Base-by-base conservation (phyloP, 2,888 invertebrate species). In the Ferrisia virgata region DNA sequence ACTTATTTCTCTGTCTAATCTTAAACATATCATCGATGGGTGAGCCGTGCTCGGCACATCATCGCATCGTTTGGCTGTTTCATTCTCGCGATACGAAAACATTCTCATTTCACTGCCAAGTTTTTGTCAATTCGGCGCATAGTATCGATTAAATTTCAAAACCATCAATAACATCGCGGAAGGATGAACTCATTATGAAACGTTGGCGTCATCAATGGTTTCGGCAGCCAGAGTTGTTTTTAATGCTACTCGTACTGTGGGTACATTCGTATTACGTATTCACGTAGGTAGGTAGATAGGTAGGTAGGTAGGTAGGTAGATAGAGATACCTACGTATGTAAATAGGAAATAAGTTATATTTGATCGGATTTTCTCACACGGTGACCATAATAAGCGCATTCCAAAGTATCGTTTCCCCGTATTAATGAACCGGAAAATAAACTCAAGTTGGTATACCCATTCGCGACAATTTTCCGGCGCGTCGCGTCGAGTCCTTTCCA, bases 341-440 rank as follows among this genome's bases (percentile, higher is more conserved):
- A 11, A 69, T 28, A 31, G 69, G 31, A 31, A 58, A 69, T 72
- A 72, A 72, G 58, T 64, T 33, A 1, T 8, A 33, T 33, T 33
- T 72, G 36, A 72, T 36, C 33, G 33, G 72, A 31, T 72, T 72
- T 72, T 5, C 18, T n/a, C 9, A 53, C 11, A 39, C 39, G 11
- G 13, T 64, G 58, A 2, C 22, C n/a, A 36, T n/a, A 31, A 36
- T n/a, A 33, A 72, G 33, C 72, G 36, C 72, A 33, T 58, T 13
- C 22, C 58, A 11, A 58, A 15, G 31, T 36, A n/a, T 33, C n/a
- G n/a, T 28, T 28, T 28, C 11, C 1, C 25, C 64, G 64, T n/a
- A 72, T 72, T 72, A 72, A 36, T 72, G 72, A 72, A 36, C n/a
- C 72, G 72, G n/a, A 72, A 72, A 72, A 72, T 72, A 72, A 72